Base-by-base conservation (phyloP, 1,140 invertebrate genomes). In the Bombus waltoni region DNA sequence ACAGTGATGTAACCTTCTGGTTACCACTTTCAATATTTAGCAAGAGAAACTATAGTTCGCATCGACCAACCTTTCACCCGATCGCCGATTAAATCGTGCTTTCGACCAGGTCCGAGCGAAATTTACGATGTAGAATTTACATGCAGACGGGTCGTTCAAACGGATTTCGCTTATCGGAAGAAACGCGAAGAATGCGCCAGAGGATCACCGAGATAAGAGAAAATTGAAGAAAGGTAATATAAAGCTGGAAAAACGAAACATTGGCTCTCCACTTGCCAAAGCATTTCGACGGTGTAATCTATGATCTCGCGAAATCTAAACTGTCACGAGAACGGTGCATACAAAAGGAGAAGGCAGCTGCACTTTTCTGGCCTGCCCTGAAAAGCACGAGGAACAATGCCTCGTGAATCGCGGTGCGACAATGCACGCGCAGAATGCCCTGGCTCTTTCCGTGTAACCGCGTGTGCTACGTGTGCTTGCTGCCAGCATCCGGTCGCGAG, bases 321-420 rank as follows among this genome's bases (percentile, higher is more conserved):
- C 38, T 47, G 62, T 8, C 57, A 68, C 32, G 40, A 35, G 35
- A 47, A 57, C n/a, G 15, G n/a, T 1, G 11, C 28, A 44, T 57
- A 59, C 71, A 89, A 86, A 86, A 71, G 79, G 83, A 89, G 86
- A 89, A 65, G 75, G 74, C 84, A 89, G 80, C 88, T 89, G 80
- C 32, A 78, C 75, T 89, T 89, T 86, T 89, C 87, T 85, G 78
- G 70, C 59, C 78, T 28, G 44, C 35, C 44, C 78, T 85, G 84
- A 85, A 85, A 85, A 81, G 78, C 84, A 38, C n/a, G 28, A 40
- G 32, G 59, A 81, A 81, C 75, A 89, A 80, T 83, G 80, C 40
- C 71, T 38, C 59, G 82, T 89, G 84, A 76, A 88, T 86, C 70
- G 83, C 76, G 15, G 9, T 28, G 42, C 66, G 68, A 85, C 83